Evolutionary conservation across 2,113 vertebrate genomes (phyloP).

Genomic region (Odontesthes bonariensis): DNA sequence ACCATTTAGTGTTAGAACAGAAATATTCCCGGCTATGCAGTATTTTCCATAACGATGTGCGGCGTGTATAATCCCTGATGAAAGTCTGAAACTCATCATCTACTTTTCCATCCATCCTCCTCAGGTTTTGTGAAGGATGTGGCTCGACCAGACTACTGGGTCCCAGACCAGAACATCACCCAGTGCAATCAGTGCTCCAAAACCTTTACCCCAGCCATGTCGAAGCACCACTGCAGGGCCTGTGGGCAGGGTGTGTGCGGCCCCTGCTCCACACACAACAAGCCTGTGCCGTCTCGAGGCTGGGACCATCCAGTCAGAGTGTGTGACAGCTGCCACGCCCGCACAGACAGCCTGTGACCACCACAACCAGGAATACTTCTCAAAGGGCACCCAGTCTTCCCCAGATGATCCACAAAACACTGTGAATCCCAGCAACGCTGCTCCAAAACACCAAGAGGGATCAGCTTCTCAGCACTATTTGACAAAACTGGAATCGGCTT

Average conservation of each 20-base stretch:
- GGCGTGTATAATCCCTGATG: not conserved
- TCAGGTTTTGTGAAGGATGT: constrained; percentile 85
- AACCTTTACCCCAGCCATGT: constrained; percentile 77
- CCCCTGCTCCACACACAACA: constrained; percentile 78
- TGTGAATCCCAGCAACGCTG: constrained; percentile 39
- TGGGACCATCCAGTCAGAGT: constrained; percentile 89
- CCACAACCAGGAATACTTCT: not conserved
- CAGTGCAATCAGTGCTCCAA: constrained; percentile 82
- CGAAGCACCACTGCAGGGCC: constrained; percentile 87
- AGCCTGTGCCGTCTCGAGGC: constrained; percentile 83
- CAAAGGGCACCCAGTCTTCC: constrained; percentile 26
- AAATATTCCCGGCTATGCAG: too few species aligned
- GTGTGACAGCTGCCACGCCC: constrained; percentile 78
- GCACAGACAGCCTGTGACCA: constrained; percentile 71
- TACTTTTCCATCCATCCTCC: not conserved
- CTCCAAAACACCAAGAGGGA: not conserved
- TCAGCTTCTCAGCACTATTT: not conserved
- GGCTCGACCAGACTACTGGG: constrained; percentile 87
- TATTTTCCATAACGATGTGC: too few species aligned
- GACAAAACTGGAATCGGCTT: constrained; percentile 19
- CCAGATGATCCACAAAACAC: constrained; percentile 21
- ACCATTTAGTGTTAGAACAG: too few species aligned
- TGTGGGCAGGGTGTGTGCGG: constrained; percentile 85
- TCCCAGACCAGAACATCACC: constrained; percentile 84
- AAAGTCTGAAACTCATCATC: not conserved